Percentiles rank a stretch among this genome's conserved stretches.
These are phyloP conservation scores for Pangasius krempfi DNA, from an alignment of 2,797 vertebrate species.

Conservation along the genomic window DNA sequence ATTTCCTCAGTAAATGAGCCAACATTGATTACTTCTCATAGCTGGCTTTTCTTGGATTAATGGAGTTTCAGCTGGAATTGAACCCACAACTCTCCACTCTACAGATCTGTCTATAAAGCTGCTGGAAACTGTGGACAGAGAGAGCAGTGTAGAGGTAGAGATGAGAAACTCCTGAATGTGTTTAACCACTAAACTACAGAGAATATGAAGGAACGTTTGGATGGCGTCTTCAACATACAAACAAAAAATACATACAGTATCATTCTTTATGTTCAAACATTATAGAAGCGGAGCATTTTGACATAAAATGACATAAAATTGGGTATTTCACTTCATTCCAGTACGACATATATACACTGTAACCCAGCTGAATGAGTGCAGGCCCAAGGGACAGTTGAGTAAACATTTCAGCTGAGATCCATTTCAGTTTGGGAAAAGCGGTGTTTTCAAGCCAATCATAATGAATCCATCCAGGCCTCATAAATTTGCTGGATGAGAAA, in stretches of 20 bases:
- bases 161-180: slow-evolving; percentile 2
- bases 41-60: slow-evolving; percentile 33
- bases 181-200: slow-evolving; percentile 21
- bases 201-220: slow-evolving; percentile 3
- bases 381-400: slow-evolving; percentile 36
- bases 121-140: slow-evolving; percentile 1
- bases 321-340: slow-evolving; percentile 13
- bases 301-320: slow-evolving; percentile 1
- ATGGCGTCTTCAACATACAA: not conserved
- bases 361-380: slow-evolving; percentile 13
- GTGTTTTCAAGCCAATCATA: slow-evolving; percentile 52
- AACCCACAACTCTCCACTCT: not conserved
- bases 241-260: not conserved
- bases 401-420: slow-evolving; percentile 35
- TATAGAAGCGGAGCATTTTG: slow-evolving; percentile 7
- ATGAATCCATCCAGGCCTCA: slow-evolving; percentile 42
- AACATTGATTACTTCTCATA: slow-evolving; percentile 14
- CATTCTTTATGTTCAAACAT: not conserved
- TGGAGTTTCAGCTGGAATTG: slow-evolving; percentile 10
- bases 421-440: slow-evolving; percentile 54
- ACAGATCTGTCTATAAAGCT: not conserved
- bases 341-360: slow-evolving; percentile 25
- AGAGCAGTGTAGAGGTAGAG: not conserved
- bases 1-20: slow-evolving; percentile 15
- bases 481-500: slow-evolving; percentile 58